Evolutionary conservation across 2,888 invertebrate species (phyloP), one percentile per base, ranked within the genome.

Genomic region (Drosophila siamana): DNA sequence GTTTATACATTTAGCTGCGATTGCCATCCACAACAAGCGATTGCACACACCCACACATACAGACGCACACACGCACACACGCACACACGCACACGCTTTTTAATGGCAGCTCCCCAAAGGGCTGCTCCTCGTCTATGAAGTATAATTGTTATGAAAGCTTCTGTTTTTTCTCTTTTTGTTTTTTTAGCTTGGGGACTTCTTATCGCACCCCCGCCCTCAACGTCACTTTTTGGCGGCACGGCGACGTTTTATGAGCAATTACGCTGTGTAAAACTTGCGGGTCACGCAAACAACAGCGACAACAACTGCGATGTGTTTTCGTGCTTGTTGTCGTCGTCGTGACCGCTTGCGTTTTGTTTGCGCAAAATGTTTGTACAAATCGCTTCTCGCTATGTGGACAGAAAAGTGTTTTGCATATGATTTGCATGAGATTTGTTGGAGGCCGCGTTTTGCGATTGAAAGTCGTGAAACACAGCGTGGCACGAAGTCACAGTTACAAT

Each of bases 1-100:
- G 89, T 79, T 92, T 92, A 90, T 90, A 92, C 92, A 92, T 92
- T 92, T 92, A 91, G 84, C 46, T 30, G 11, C 30, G 11, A 30
- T 30, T 30, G 30, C 24, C 24, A 4, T 4, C 24, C 73, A 33
- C 24, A 26, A 19, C 43, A 30, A 16, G 30, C 30, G 24, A 40
- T 54, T 19, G 5, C 33, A 36, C 48, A 19, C 48, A 33, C 33
- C n/a, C n/a, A n/a, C n/a, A n/a, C n/a, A n/a, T n/a, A n/a, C n/a
- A n/a, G n/a, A n/a, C n/a, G n/a, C n/a, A n/a, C n/a, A n/a, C n/a
- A n/a, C n/a, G n/a, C n/a, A n/a, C n/a, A n/a, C n/a, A n/a, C n/a
- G n/a, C n/a, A n/a, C n/a, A n/a, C n/a, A 30, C 33, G 11, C n/a
- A n/a, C n/a, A n/a, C 28, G 5, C 7, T 4, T 2, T 30, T 11